Conservation (phyloP, 2,797 vertebrate genomes). For the Denticeps clupeoides region DNA sequence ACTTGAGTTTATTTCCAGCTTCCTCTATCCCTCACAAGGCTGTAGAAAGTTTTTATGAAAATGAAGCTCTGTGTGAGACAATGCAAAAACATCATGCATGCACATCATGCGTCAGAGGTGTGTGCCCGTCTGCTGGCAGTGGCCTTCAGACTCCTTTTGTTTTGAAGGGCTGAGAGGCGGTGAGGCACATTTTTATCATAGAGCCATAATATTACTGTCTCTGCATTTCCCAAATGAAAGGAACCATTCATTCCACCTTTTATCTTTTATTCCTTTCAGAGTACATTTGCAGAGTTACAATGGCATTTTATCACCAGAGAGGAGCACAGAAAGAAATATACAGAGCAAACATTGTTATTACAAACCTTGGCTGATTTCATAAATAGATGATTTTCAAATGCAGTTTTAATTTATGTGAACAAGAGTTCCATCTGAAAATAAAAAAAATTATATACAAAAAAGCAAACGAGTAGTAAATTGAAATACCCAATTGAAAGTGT, state of each 20-base stretch:
- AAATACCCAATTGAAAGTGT: too few relatives aligned
- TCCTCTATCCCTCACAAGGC: too few relatives aligned
- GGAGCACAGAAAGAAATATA: conserved; percentile 3
- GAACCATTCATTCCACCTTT: conserved; percentile 24
- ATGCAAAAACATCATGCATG: too few relatives aligned
- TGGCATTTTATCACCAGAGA: conserved; percentile 13
- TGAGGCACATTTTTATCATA: not conserved
- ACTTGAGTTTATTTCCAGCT: too few relatives aligned
- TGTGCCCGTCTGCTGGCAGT: too few relatives aligned
- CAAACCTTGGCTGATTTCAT: conserved; percentile 18
- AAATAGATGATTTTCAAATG: conserved; percentile 17
- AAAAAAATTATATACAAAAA: conserved; percentile 21
- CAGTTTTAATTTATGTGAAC: conserved; percentile 29
- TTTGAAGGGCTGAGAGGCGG: conserved; percentile 8
- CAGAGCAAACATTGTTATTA: conserved; percentile 19
- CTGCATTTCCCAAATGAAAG: conserved; percentile 21
- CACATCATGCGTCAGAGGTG: too few relatives aligned
- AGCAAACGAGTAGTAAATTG: too few relatives aligned
- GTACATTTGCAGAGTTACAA: conserved; percentile 21
- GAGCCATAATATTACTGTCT: conserved; percentile 16
- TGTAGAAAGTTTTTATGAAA: too few relatives aligned
- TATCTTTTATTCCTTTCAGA: conserved; percentile 20
- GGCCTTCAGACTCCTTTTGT: conserved; percentile 12
- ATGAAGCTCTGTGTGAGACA: too few relatives aligned
- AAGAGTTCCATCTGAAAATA: conserved; percentile 16